Evolutionary conservation across 2,113 vertebrate genomes (phyloP).

Genomic region (Platanista minor): DNA sequence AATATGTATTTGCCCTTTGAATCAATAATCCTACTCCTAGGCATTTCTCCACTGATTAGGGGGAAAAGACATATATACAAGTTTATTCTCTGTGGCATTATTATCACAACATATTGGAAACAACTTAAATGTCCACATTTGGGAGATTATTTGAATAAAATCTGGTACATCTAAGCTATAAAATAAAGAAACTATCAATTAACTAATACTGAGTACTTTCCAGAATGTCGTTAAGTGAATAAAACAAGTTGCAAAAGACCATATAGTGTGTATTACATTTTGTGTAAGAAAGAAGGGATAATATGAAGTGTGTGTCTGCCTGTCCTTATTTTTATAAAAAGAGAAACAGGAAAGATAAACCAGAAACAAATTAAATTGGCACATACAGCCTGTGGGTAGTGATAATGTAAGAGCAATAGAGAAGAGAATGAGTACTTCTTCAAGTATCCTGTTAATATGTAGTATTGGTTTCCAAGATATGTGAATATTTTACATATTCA

Average conservation of each 20-base stretch:
- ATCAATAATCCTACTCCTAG: background rate
- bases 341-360: background rate
- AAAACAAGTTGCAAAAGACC: background rate
- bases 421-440: background rate
- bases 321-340: background rate
- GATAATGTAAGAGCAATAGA: background rate
- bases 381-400: background rate
- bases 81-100: background rate
- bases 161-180: background rate
- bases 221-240: background rate
- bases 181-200: background rate
- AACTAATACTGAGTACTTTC: background rate
- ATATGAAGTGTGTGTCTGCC: background rate
- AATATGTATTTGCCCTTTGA: background rate
- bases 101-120: background rate
- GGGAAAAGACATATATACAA: background rate
- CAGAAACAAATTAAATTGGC: background rate
- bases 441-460: background rate
- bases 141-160: background rate
- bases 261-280: background rate
- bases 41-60: background rate
- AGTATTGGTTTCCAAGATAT: slow-evolving; percentile 1
- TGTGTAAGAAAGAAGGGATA: background rate
- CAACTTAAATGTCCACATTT: background rate
- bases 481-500: background rate